Evolutionary conservation across 2,888 invertebrate species (phyloP).

Genomic region (Anaspis maculata): DNA sequence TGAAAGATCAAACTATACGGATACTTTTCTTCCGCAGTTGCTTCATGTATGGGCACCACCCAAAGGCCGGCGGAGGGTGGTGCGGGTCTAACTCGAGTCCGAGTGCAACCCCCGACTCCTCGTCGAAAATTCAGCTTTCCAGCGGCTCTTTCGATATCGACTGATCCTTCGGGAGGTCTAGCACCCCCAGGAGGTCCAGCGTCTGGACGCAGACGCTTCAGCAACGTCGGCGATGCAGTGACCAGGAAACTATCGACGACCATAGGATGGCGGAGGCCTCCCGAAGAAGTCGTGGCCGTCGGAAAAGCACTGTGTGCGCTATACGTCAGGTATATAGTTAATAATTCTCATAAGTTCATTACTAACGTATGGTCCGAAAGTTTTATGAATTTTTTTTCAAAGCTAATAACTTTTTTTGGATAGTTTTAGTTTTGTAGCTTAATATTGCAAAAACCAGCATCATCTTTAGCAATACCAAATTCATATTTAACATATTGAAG

Average conservation of each 20-base stretch:
- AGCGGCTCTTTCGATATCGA: conserved; percentile 34
- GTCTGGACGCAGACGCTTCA: conserved; percentile 57
- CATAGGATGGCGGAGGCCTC: conserved; percentile 46
- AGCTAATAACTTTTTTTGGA: no score
- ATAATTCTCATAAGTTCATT: conserved; percentile 64
- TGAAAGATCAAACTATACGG: no score
- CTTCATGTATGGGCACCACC: conserved; percentile 13
- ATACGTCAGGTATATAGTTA: conserved; percentile 64
- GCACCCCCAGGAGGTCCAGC: conserved; percentile 10
- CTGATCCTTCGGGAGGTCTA: conserved; percentile 33
- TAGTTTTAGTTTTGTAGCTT: no score
- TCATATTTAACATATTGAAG: no score
- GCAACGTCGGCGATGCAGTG: conserved; percentile 67
- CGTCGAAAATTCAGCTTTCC: conserved; percentile 52
- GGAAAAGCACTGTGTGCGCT: conserved; percentile 55
- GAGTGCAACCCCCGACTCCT: conserved; percentile 3
- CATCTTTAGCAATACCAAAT: no score
- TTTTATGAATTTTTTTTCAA: no score
- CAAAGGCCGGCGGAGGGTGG: conserved; percentile 9
- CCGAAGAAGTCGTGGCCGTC: conserved; percentile 26
- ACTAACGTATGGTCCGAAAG: no score
- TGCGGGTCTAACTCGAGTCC: conserved; percentile 3
- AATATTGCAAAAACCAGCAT: no score
- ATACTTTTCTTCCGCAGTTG: no score
- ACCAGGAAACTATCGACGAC: conserved; percentile 72